Evolutionary conservation across 2,113 vertebrate genomes (phyloP).

Genomic region (Solea senegalensis): DNA sequence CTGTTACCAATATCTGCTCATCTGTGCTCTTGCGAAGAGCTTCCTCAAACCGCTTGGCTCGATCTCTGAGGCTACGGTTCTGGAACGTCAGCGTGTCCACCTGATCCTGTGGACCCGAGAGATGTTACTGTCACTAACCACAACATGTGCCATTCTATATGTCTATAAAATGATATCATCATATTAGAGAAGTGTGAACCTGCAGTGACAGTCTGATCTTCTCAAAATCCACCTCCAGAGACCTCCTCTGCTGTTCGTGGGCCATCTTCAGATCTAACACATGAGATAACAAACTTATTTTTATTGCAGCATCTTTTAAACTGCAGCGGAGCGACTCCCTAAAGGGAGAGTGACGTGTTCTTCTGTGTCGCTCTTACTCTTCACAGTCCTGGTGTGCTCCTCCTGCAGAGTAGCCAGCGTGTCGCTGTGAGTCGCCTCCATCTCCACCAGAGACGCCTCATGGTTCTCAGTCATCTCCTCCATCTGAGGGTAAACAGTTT

Average conservation of each 20-base stretch:
- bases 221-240: conserved; percentile 91
- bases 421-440: conserved; percentile 85
- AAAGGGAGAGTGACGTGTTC: background rate
- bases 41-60: conserved; percentile 95
- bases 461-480: conserved; percentile 88
- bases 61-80: conserved; percentile 90
- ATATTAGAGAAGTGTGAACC: conserved; percentile 72
- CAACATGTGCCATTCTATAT: fast-evolving
- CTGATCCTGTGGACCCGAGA: conserved; percentile 85
- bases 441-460: conserved; percentile 82
- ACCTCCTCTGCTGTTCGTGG: conserved; percentile 91
- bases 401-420: conserved; percentile 86
- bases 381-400: conserved; percentile 87
- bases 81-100: conserved; percentile 98
- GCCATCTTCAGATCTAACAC: conserved; percentile 86
- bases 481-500: conserved; percentile 77
- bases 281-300: conserved; percentile 25
- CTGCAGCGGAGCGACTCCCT: background rate
- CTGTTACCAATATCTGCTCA: conserved; percentile 93
- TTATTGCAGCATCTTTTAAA: background rate
- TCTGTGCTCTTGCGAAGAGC: conserved; percentile 92
- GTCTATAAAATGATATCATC: too few relatives aligned
- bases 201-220: conserved; percentile 92
- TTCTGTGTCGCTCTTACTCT: conserved; percentile 79
- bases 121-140: background rate